Conservation (phyloP, 1,140 invertebrate species). For the Nebria ingens region DNA sequence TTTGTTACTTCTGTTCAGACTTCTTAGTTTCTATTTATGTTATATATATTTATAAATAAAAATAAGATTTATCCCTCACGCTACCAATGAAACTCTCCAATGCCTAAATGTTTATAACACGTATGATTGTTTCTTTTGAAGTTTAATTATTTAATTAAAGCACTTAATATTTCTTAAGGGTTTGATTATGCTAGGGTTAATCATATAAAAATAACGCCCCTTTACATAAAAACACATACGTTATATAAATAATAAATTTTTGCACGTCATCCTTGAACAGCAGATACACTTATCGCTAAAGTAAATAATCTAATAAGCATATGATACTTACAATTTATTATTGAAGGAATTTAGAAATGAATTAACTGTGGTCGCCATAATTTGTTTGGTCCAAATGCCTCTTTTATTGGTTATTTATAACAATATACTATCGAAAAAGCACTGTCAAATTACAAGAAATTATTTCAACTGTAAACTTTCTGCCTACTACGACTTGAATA, state of each 20-base stretch:
- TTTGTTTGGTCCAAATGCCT: constrained; percentile 9
- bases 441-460: neutral
- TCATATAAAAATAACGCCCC: neutral
- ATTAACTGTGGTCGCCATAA: constrained; percentile 29
- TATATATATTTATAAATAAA: no score
- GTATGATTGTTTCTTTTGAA: no score
- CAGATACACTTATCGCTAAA: neutral
- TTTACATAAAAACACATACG: neutral
- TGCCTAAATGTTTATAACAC: no score
- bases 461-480: neutral
- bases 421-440: neutral
- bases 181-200: no score
- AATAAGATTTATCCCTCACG: no score
- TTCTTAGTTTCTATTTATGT: no score
- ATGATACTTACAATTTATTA: constrained; percentile 31
- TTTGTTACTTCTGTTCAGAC: no score
- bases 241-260: neutral
- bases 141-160: no score
- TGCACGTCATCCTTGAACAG: constrained; percentile 3
- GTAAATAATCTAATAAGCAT: neutral
- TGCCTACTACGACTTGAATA: neutral
- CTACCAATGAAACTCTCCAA: no score
- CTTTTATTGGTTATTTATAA: neutral
- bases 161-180: no score
- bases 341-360: constrained; percentile 33